Base-by-base conservation (phyloP, 2,113 vertebrate genomes). In the Perca fluviatilis region DNA sequence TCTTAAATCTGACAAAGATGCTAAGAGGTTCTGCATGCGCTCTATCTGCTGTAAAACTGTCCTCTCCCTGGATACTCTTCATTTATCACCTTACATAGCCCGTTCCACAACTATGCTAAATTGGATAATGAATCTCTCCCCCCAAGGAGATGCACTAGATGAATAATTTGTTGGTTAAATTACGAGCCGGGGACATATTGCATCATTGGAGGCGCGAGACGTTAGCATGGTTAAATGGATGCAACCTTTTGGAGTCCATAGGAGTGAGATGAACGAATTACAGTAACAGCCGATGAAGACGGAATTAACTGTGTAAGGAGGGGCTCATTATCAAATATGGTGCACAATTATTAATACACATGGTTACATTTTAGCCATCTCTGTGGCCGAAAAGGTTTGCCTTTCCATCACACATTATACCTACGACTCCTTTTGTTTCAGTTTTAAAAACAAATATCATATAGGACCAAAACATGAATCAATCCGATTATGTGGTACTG, bases 141-240 rank as follows among this genome's bases (percentile, higher is more conserved):
- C 74, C 79, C 76, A 58, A 69, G 81, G 90, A 91, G 86, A 89
- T 46, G 61, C 72, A 49, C 53, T 64, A 73, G 88, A 92, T 90
- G 83, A 90, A 92, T 91, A 86, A 85, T 91, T 91, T 91, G 89
- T 81, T 79, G 83, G 86, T 82, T 88, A 86, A 90, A 92, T 92
- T 85, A 88, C 27, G 67, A 88, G 81, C 67, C 1, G 6, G 83
- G 57, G 80, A 80, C 77, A 86, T 84, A 82, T 83, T 83, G 82
- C 82, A 85, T 86, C 86, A 81, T 57, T 79, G 3, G 27, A 88
- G 67, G 74, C 88, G 77, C 21, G 73, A 87, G 85, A 67, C 21
- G 56, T 64, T 76, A 66, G 73, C 19, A 13, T 64, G 49, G 46
- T 74, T 87, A 85, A 89, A 91, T 77, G 40, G 79, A 77, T 57